Evolutionary conservation across 2,888 invertebrate species (phyloP), one percentile per base, ranked within the genome.

Genomic region (Venusia cambrica): DNA sequence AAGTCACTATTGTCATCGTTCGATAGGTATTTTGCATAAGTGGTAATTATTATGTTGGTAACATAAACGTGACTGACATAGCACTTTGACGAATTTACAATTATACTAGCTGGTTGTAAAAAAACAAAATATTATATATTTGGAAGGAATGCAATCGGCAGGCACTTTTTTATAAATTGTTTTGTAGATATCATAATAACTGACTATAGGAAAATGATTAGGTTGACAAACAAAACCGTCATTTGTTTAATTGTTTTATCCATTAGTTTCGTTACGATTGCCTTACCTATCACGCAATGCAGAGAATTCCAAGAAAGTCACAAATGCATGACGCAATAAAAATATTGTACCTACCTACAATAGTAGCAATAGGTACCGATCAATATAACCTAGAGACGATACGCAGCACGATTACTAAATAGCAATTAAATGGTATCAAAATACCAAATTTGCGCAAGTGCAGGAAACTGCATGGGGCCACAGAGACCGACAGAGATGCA

Each of bases 1-100:
- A 75, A 78, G 75, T 81, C 80, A 83, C 62, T 64, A 61, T 62
- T 62, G 61, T 54, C 58, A 56, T 54, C 39, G 40, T 54, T 43
- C 27, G 29, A 26, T 36, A 38, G 24, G 34, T 39, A 46, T 40
- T 40, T 41, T 50, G 40, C 41, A 51, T 48, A n/a, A n/a, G n/a
- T n/a, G n/a, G n/a, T n/a, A 46, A 50, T 62, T 56, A 51, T 49
- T 54, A 49, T 45, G 45, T 54, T n/a, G n/a, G n/a, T n/a, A n/a
- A n/a, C n/a, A n/a, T n/a, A n/a, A n/a, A 44, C 48, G 55, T 57
- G 55, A 57, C 63, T 56, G 57, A 46, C 51, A 54, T 51, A 38
- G 37, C 42, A 49, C 56, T 54, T n/a, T n/a, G n/a, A 1, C n/a
- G 10, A 9, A 5, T 8, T 2, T 3, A 11, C 20, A n/a, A n/a